These are phyloP conservation scores for Thumatha senex DNA, from an alignment of 2,888 invertebrate species.

Conservation along the genomic window DNA sequence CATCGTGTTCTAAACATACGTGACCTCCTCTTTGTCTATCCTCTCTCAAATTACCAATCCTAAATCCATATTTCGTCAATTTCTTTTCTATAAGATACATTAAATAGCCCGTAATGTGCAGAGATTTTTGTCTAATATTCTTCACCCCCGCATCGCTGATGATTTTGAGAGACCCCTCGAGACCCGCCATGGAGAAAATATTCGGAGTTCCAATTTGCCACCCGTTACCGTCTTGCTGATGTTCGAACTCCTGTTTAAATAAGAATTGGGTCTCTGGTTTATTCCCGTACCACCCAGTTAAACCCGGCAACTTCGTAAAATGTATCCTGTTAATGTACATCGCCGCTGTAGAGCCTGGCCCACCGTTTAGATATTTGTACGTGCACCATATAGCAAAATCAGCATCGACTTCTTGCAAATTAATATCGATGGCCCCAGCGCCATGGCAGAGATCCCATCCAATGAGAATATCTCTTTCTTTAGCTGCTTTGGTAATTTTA, in stretches of 20 bases:
- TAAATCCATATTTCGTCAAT: slow-evolving; percentile 52
- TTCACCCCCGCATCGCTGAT: slow-evolving; percentile 59
- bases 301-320: slow-evolving; percentile 57
- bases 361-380: slow-evolving; percentile 72
- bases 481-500: slow-evolving; percentile 59
- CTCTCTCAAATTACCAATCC: slow-evolving; percentile 58
- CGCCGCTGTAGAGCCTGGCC: slow-evolving; percentile 61
- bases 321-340: slow-evolving; percentile 67
- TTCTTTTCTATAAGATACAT: slow-evolving; percentile 65
- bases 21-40: slow-evolving; percentile 65
- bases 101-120: slow-evolving; percentile 66
- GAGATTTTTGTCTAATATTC: slow-evolving; percentile 64
- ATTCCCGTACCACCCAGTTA: slow-evolving; percentile 70
- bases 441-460: slow-evolving; percentile 74
- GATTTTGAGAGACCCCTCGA: slow-evolving; percentile 65
- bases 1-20: slow-evolving; percentile 63
- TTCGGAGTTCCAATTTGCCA: slow-evolving; percentile 68
- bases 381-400: slow-evolving; percentile 76
- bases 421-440: slow-evolving; percentile 59
- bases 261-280: slow-evolving; percentile 60
- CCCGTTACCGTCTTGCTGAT: slow-evolving; percentile 61
- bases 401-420: slow-evolving; percentile 58
- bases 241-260: slow-evolving; percentile 64
- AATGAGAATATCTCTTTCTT: slow-evolving; percentile 53
- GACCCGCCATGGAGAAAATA: slow-evolving; percentile 61